phyloP scores from a whole-genome alignment of 2,113 vertebrate species.

The Tamias sibiricus region DNA sequence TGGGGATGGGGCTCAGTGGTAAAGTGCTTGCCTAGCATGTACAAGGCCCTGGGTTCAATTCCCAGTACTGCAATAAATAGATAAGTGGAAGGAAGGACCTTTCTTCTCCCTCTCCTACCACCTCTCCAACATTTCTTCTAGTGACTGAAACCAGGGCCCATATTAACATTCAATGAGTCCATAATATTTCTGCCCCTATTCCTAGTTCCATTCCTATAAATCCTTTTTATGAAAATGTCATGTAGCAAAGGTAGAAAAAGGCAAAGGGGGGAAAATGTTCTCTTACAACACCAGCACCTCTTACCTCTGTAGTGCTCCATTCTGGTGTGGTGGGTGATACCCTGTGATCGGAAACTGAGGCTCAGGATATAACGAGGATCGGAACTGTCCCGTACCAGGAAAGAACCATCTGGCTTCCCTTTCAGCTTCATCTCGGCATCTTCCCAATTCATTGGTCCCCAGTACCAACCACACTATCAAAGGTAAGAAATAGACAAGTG shows the following conservation, averaged over 20 bases:
- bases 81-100: no score
- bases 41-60: no score
- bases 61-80: no score
- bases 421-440: constrained; percentile 98
- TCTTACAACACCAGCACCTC: background rate
- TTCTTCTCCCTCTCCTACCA: background rate
- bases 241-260: background rate
- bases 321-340: constrained; percentile 96
- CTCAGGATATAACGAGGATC: constrained; percentile 98
- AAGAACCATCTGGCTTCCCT: constrained; percentile 96
- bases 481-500: background rate
- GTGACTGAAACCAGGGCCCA: background rate
- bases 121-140: background rate
- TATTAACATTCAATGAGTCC: background rate
- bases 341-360: constrained; percentile 97
- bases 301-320: constrained; percentile 97
- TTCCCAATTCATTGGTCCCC: constrained; percentile 99
- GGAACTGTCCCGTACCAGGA: constrained; percentile 97
- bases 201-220: background rate
- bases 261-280: background rate
- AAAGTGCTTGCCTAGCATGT: no score
- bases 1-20: no score
- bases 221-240: background rate
- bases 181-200: background rate
- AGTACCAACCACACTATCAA: constrained; percentile 96